These are phyloP conservation scores for Trissonchulus latispiculum DNA, from an alignment of 2,888 invertebrate genomes.

Conservation along the genomic window DNA sequence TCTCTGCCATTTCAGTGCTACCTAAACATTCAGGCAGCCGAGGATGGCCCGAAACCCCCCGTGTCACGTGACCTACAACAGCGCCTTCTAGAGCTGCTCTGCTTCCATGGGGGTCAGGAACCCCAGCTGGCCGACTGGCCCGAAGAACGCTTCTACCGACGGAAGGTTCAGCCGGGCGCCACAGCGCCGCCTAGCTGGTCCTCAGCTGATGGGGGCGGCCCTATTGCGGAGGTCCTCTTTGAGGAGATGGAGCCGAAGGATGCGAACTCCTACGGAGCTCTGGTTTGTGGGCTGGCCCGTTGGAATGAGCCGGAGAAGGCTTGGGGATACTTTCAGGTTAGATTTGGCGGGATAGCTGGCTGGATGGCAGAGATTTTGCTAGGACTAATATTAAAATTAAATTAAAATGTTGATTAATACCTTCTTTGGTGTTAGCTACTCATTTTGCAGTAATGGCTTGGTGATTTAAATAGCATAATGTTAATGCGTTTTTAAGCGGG, in stretches of 20 bases:
- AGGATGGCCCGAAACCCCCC: too few species aligned
- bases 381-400: too few species aligned
- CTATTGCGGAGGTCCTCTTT: neutral
- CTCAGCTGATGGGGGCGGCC: neutral
- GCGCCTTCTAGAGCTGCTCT: slow-evolving; percentile 33
- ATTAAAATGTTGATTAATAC: too few species aligned
- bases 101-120: slow-evolving; percentile 35
- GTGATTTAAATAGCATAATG: too few species aligned
- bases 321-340: neutral
- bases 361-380: too few species aligned
- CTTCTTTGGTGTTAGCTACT: too few species aligned
- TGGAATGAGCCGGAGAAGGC: slow-evolving; percentile 10
- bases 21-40: neutral
- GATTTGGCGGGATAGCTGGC: too few species aligned
- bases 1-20: slow-evolving; percentile 34
- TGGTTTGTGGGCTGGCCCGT: slow-evolving; percentile 6
- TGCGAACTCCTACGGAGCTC: neutral
- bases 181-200: too few species aligned
- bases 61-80: slow-evolving; percentile 23
- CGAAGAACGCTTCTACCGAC: neutral
- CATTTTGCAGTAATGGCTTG: too few species aligned
- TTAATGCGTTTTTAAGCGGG: too few species aligned
- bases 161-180: neutral
- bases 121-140: slow-evolving; percentile 31
- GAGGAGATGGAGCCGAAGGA: neutral